Evolutionary conservation across 2,888 invertebrate genomes (phyloP).

Genomic region (Oscheius sp.): DNA sequence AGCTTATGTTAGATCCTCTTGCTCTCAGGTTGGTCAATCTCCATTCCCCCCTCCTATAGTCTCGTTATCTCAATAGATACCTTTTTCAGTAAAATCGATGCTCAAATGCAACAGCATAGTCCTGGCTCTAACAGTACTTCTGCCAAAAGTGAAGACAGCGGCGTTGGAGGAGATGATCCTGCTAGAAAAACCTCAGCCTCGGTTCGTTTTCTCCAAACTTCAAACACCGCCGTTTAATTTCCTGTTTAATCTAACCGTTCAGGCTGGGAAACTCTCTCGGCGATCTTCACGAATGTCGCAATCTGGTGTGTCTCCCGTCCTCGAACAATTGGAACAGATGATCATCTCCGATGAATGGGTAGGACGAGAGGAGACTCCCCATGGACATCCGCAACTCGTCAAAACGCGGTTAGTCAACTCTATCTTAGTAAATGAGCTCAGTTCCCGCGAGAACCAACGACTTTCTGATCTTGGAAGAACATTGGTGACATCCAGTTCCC

Average conservation of each 20-base stretch:
- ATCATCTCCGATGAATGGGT: constrained; percentile 63
- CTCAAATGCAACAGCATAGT: constrained; percentile 46
- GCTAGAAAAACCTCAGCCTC: constrained; percentile 33
- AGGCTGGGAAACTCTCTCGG: constrained; percentile 29
- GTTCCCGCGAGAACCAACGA: constrained; percentile 50
- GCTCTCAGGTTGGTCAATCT: neutral
- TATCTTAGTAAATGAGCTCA: too few relatives aligned
- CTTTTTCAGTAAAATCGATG: constrained; percentile 27
- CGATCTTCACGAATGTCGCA: constrained; percentile 31
- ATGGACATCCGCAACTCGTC: constrained; percentile 41
- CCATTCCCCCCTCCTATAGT: neutral
- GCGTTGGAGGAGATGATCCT: constrained; percentile 49
- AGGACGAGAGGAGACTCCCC: constrained; percentile 39
- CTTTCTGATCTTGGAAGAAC: constrained; percentile 60
- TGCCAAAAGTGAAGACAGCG: constrained; percentile 52
- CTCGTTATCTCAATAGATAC: neutral
- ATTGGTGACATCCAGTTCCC: constrained; percentile 59
- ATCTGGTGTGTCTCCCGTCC: constrained; percentile 50
- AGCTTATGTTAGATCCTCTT: constrained; percentile 24
- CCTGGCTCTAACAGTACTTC: constrained; percentile 50
- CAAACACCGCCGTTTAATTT: neutral
- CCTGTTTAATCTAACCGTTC: constrained; percentile 2
- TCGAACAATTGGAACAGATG: constrained; percentile 62
- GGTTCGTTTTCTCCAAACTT: constrained; percentile 23
- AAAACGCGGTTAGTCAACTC: constrained; percentile 41